Conservation (phyloP, 2,113 vertebrate genomes). For the Mormyrus iriodes region DNA sequence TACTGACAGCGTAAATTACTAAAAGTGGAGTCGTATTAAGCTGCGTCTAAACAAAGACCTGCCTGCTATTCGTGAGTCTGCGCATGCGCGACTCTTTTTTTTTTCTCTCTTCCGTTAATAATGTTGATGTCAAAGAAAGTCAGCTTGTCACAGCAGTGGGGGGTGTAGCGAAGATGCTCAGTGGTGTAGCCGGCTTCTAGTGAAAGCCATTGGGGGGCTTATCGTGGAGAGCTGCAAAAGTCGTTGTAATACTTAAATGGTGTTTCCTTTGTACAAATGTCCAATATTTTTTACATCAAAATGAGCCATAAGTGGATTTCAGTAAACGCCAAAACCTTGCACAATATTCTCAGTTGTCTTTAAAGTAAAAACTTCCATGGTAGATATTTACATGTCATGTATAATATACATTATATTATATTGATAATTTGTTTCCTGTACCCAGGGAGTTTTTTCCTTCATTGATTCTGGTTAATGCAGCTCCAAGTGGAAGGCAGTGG, state of each 20-base stretch:
- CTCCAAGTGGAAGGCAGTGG: neutral
- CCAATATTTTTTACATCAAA: neutral
- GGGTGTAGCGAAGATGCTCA: neutral
- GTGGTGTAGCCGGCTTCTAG: neutral
- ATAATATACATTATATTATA: neutral
- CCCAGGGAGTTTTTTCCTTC: neutral
- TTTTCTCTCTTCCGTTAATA: neutral
- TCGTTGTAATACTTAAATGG: neutral
- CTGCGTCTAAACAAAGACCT: constrained; percentile 25
- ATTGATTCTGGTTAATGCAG: neutral
- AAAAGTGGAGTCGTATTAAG: neutral
- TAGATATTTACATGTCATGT: neutral
- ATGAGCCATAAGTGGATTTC: neutral
- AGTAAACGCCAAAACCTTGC: neutral
- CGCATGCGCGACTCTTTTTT: constrained; percentile 11
- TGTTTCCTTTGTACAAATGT: neutral
- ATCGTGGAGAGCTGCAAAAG: neutral
- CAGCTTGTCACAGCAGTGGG: neutral
- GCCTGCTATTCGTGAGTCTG: neutral
- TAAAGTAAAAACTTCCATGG: neutral
- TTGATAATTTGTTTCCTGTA: neutral
- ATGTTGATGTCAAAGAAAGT: constrained; percentile 16
- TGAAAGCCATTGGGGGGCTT: neutral
- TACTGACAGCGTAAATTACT: neutral
- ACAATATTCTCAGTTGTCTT: neutral